phyloP scores from a whole-genome alignment of 2,113 vertebrate genomes.

The Pionites leucogaster region DNA sequence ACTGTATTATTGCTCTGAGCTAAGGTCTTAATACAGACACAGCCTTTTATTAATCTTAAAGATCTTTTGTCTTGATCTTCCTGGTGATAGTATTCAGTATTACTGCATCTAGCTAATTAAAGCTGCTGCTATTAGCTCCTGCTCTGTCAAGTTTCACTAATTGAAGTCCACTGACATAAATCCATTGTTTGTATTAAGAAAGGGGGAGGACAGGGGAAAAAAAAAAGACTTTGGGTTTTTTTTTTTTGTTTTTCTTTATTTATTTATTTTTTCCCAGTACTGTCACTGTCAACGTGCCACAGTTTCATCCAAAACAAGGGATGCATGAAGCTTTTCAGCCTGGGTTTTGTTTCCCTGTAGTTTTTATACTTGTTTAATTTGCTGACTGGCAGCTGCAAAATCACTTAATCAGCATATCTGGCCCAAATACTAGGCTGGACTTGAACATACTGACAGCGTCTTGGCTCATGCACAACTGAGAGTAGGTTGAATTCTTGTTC shows the following conservation, averaged over 20 bases:
- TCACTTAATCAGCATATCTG: slow-evolving; percentile 51
- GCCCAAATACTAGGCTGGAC: not conserved
- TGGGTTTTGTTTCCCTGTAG: not conserved
- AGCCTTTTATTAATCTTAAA: not conserved
- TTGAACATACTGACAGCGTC: slow-evolving; percentile 12
- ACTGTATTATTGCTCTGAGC: not conserved
- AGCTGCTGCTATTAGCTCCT: not conserved
- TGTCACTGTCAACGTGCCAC: not conserved
- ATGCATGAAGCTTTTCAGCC: not conserved
- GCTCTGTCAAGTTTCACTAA: not conserved
- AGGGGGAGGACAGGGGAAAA: not conserved
- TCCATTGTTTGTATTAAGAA: slow-evolving; percentile 12
- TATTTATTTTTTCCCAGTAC: not conserved
- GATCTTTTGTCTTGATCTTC: not conserved
- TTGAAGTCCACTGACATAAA: not conserved
- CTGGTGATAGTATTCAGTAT: not conserved
- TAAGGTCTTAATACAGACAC: not conserved
- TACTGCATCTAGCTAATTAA: not conserved
- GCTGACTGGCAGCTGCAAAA: slow-evolving; percentile 45
- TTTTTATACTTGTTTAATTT: slow-evolving; percentile 59
- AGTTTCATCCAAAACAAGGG: slow-evolving; percentile 5
- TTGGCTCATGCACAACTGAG: slow-evolving; percentile 1
- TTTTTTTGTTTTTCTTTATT: not conserved
- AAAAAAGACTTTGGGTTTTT: not conserved
- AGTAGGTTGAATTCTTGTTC: slow-evolving; percentile 19